Base-by-base conservation (phyloP, 2,797 vertebrate genomes). In the Parotocinclus haroldoi region DNA sequence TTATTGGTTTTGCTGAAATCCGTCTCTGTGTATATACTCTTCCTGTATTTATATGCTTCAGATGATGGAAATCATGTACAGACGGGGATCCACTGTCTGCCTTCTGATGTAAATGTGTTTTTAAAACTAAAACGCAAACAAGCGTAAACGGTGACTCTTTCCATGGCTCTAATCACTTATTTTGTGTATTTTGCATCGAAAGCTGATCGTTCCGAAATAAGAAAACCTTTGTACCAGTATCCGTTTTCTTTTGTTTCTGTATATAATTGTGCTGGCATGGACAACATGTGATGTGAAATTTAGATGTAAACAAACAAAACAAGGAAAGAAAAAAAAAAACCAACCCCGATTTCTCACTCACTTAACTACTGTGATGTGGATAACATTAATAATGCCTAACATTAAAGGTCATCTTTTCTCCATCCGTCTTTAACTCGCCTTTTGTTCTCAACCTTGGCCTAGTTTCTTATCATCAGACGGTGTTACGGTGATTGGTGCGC, bases 191-290 rank as follows among this genome's bases (percentile, higher is more conserved):
- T 84, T 89, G 89, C 90, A 90, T 91, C 88, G 76, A 80, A 87
- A 87, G 86, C 86, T 87, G 83, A 86, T 82, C 82, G 81, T 67
- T 78, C 69, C 69, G 53, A 69, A 16, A 67, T 76, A 66, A 67
- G 49, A 66, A 73, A 77, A 66, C 68, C 85, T 91, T 91, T 92
- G 90, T 92, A 91, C 87, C 81, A 86, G 83, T 91, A 87, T 86
- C 90, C 85, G 84, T 81, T 85, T 85, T 83, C 83, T 89, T 87
- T 81, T 91, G 92, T 89, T 85, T 84, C 95, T 78, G 92, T 92
- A 92, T 93, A 90, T 92, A 90, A n/a, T 90, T 88, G 93, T 95
- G 92, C 91, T 93, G 92, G 94, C 95, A 95, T 96, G 95, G 85
- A 84, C 89, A 81, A 91, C 85, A 87, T 90, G 91, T 93, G 90